Base-by-base conservation (phyloP, 2,888 invertebrate species). In the Conops quadrifasciatus region DNA sequence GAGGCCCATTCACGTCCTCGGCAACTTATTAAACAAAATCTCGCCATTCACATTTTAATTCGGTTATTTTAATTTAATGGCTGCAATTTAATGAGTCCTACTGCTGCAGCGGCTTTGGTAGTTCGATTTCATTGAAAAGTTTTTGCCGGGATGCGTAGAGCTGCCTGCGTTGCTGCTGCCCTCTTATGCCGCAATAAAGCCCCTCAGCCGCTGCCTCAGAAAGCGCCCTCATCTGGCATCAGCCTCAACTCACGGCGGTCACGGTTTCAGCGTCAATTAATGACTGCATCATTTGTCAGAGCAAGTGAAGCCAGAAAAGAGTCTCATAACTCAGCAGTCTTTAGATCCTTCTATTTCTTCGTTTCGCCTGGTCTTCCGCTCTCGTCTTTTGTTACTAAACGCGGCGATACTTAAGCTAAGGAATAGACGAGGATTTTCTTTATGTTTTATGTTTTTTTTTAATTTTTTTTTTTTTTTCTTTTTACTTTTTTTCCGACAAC, bases 211-310 rank as follows among this genome's bases (percentile, higher is more conserved):
- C 43, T 9, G 19, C 51, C 53, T 5, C 53, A 9, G 51, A 19
- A 30, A 16, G 7, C 36, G 16, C 21, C 26, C 19, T 51, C 24
- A 16, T n/a, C 16, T 28, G 51, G 36, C 53, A 30, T 65, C 28
- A 49, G 51, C 47, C 51, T 30, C 51, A 65, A n/a, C n/a, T n/a
- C n/a, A 4, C 36, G 36, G 5, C 36, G 36, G 36, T 36, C 36
- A 36, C 36, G 36, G 36, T 36, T 36, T 36, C 36, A 36, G 9
- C 36, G 36, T 36, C 53, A 66, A 66, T 53, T 66, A 56, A 66
- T 66, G 53, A 43, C 21, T 30, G 28, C 51, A 30, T 36, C 51
- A 66, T 66, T 53, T 66, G 51, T 66, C 49, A 53, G 51, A 28
- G n/a, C 49, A 28, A 26, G 30, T 53, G 4, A 19, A 19, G 36